These are phyloP conservation scores for Bostrychus sinensis DNA, from an alignment of 2,113 vertebrate genomes.

Conservation along the genomic window DNA sequence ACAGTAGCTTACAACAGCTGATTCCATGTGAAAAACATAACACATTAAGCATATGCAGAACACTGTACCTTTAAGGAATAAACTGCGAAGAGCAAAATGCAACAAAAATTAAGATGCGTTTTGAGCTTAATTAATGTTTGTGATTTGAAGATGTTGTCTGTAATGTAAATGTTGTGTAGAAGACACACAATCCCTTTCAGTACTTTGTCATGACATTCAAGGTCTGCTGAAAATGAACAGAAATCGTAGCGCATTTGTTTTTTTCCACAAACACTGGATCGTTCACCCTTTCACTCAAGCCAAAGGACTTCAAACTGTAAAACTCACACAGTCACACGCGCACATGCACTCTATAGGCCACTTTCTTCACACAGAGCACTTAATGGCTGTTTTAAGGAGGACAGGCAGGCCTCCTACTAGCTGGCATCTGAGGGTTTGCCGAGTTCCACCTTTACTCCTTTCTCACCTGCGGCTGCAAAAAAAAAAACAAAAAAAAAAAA, in stretches of 20 bases:
- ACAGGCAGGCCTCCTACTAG: constrained; percentile 78
- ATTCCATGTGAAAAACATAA: constrained; percentile 70
- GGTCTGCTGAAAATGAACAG: constrained; percentile 55
- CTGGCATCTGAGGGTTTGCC: constrained; percentile 88
- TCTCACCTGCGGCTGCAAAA: constrained; percentile 84
- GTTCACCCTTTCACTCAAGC: constrained; percentile 29
- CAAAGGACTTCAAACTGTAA: constrained; percentile 30
- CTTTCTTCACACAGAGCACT: constrained; percentile 66
- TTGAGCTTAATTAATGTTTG: constrained; percentile 39
- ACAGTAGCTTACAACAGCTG: constrained; percentile 62
- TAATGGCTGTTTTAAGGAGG: constrained; percentile 42
- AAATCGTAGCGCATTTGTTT: constrained; percentile 24
- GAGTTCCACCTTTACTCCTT: constrained; percentile 93
- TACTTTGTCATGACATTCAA: constrained; percentile 70
- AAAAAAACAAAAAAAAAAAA: background rate
- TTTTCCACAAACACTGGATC: constrained; percentile 26
- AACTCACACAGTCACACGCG: constrained; percentile 46
- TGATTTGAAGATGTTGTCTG: constrained; percentile 48
- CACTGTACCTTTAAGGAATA: constrained; percentile 77
- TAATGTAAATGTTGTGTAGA: constrained; percentile 23
- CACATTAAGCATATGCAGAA: constrained; percentile 66
- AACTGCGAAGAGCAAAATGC: constrained; percentile 51
- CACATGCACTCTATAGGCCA: constrained; percentile 47
- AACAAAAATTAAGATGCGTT: constrained; percentile 35
- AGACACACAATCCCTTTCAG: constrained; percentile 64